Evolutionary conservation across 2,888 invertebrate genomes (phyloP).

Genomic region (Drosophila percnosoma): DNA sequence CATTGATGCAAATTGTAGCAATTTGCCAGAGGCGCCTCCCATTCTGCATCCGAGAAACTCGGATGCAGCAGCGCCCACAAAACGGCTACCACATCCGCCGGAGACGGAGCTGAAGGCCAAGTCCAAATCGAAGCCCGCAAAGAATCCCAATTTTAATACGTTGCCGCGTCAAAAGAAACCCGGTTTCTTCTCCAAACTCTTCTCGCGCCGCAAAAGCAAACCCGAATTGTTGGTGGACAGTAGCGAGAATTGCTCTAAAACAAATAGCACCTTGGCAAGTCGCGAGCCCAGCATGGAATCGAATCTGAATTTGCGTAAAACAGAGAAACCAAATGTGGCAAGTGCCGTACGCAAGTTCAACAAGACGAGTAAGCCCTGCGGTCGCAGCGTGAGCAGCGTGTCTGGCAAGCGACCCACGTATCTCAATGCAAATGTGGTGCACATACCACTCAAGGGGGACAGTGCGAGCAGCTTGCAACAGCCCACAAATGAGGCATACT

Average conservation of each 20-base stretch:
- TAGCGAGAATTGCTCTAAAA: constrained; percentile 64
- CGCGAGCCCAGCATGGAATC: constrained; percentile 80
- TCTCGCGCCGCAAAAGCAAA: constrained; percentile 87
- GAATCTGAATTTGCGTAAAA: constrained; percentile 75
- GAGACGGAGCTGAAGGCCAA: constrained; percentile 42
- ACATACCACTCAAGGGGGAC: constrained; percentile 89
- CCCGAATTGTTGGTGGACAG: constrained; percentile 83
- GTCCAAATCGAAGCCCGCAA: constrained; percentile 77
- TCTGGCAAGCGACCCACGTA: constrained; percentile 87
- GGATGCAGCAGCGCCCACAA: constrained; percentile 85
- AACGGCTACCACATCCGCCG: constrained; percentile 86
- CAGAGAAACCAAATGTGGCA: constrained; percentile 22
- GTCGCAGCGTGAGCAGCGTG: constrained; percentile 87
- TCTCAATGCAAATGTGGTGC: constrained; percentile 87
- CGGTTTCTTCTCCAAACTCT: constrained; percentile 88
- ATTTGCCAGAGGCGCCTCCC: constrained; percentile 66
- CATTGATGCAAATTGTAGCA: constrained; percentile 68
- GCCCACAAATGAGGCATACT: constrained; percentile 83
- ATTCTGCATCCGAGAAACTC: constrained; percentile 82
- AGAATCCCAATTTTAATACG: constrained; percentile 79
- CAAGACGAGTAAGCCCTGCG: constrained; percentile 85
- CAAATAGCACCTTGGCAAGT: constrained; percentile 68
- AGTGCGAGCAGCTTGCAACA: constrained; percentile 86
- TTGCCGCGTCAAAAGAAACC: constrained; percentile 87
- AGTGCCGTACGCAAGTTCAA: constrained; percentile 17